Percentiles rank a stretch among this genome's conserved stretches.
Conservation (phyloP, 2,888 invertebrate species). For the Sarcophaga variegata region DNA sequence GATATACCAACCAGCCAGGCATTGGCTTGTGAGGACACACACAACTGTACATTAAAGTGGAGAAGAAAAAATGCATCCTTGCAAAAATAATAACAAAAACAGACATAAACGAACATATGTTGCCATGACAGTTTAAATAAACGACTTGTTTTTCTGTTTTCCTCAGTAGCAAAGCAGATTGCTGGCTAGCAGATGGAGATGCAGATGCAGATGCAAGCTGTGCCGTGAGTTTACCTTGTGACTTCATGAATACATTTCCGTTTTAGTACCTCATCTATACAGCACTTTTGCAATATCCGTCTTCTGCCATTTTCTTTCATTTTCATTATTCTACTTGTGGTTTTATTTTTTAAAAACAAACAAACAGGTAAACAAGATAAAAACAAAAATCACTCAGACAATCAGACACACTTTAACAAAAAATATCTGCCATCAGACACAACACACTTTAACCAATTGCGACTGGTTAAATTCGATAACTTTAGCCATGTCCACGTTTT, state of each 20-base stretch:
- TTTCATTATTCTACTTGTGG: too few species aligned
- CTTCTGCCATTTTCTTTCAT: constrained; percentile 41
- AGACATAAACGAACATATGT: background rate
- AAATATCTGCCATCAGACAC: too few species aligned
- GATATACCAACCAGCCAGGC: constrained; percentile 39
- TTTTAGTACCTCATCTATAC: constrained; percentile 19
- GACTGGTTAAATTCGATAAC: too few species aligned
- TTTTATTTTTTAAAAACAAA: too few species aligned
- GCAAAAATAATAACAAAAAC: background rate
- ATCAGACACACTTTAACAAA: too few species aligned
- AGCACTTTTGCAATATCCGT: background rate
- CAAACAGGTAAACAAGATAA: constrained; percentile 33
- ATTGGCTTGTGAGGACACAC: background rate
- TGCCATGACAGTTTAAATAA: constrained; percentile 38
- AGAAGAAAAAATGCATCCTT: background rate
- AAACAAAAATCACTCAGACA: constrained; percentile 27
- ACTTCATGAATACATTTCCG: constrained; percentile 59
- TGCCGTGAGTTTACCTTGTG: constrained; percentile 7
- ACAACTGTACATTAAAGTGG: constrained; percentile 6
- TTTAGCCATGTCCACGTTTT: too few species aligned
- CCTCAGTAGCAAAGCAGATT: constrained; percentile 51
- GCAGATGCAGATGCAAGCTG: constrained; percentile 1
- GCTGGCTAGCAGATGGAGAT: background rate
- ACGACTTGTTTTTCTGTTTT: constrained; percentile 28
- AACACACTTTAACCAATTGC: too few species aligned